A percentile compares a stretch with the other conserved stretches of the same genome.
Conservation (phyloP, 2,797 vertebrate species). For the Momotus momota region DNA sequence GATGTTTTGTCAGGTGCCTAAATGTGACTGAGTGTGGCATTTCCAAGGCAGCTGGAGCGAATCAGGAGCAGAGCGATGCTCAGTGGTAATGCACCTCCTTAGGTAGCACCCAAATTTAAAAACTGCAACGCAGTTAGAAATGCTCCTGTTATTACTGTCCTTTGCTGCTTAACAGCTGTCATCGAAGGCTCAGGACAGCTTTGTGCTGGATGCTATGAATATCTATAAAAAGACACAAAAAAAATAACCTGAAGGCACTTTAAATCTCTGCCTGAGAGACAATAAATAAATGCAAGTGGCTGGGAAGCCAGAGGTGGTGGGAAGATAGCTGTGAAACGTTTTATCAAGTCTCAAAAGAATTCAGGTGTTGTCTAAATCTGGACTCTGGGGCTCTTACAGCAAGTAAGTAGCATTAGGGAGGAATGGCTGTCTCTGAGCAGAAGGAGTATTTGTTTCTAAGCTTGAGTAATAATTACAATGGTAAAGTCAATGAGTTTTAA, state of each 20-base stretch:
- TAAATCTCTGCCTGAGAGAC: background rate
- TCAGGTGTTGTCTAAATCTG: slow-evolving; percentile 13
- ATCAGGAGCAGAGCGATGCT: background rate
- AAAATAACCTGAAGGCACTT: background rate
- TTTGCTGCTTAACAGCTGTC: slow-evolving; percentile 22
- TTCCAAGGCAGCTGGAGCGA: background rate
- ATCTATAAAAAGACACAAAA: background rate
- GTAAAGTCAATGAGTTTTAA: slow-evolving; percentile 37
- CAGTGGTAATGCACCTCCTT: background rate
- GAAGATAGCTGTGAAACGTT: background rate
- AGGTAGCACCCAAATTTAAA: background rate
- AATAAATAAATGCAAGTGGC: background rate
- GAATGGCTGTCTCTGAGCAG: background rate
- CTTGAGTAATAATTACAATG: slow-evolving; percentile 18
- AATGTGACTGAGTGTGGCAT: background rate
- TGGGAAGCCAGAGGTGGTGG: background rate
- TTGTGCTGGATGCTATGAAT: background rate
- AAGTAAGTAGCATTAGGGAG: slow-evolving; percentile 31
- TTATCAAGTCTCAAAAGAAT: slow-evolving; percentile 2
- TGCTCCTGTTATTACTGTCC: slow-evolving; percentile 14
- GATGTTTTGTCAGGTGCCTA: background rate
- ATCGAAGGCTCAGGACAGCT: slow-evolving; percentile 14
- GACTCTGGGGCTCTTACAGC: slow-evolving; percentile 4
- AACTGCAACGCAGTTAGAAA: slow-evolving; percentile 8
- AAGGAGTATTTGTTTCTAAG: slow-evolving; percentile 41